Evolutionary conservation across 1,140 invertebrate species (phyloP), one percentile per base, ranked within the genome.

Genomic region (Anastatus disparis): DNA sequence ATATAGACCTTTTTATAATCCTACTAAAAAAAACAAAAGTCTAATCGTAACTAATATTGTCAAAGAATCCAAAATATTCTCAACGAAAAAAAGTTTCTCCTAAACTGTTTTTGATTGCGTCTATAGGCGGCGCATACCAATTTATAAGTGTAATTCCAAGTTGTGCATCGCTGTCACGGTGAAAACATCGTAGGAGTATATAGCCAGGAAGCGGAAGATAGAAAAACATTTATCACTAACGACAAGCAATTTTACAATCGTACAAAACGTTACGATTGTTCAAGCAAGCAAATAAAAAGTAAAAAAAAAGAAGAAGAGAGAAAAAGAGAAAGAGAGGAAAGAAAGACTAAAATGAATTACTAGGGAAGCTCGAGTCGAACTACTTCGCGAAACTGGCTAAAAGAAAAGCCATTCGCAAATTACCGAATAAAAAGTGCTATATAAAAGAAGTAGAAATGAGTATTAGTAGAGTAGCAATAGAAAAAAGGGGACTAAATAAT

Each of bases 321-420:
- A n/a, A n/a, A n/a, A n/a, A n/a, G n/a, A n/a, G n/a, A n/a, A n/a
- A n/a, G n/a, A n/a, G n/a, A n/a, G 22, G 35, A 56, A 12, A 3
- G 55, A 56, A 71, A 71, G 58, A 71, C 64, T 52, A 64, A 71
- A 71, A 71, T 71, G 69, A 71, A 64, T 70, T 70, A 65, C 52
- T n/a, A n/a, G n/a, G n/a, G n/a, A n/a, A 46, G 50, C 27, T 31
- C n/a, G 38, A 53, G 46, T 17, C 46, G 48, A 61, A 52, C 40
- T n/a, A n/a, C n/a, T n/a, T 66, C 52, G 52, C 65, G 65, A 55
- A 55, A 59, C 53, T 12, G 22, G 38, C 48, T 48, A 26, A 70
- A 70, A 70, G 68, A 70, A 70, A 70, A 70, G 59, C 59, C 38
- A 70, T 70, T 70, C 59, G 68, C 50, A 63, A 63, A 70, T 70